Evolutionary conservation across 2,888 invertebrate species (phyloP).

Genomic region (Lepidocyrtoides sp.): DNA sequence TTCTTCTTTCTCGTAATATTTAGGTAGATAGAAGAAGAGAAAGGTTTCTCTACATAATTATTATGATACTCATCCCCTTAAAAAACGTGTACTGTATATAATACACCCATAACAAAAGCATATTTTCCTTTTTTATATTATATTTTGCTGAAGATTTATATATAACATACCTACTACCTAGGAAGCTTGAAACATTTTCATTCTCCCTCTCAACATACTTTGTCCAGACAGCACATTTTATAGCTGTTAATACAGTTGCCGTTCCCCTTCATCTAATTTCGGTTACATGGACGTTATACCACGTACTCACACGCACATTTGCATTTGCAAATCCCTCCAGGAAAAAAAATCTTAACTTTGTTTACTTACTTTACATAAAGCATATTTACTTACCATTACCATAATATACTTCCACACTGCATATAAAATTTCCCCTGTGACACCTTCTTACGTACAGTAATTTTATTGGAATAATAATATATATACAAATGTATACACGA

Average conservation of each 20-base stretch:
- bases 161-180: too few species aligned
- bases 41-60: too few species aligned
- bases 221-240: neutral
- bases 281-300: slow-evolving; percentile 58
- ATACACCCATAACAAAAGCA: neutral
- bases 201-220: slow-evolving; percentile 14
- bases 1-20: too few species aligned
- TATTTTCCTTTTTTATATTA: too few species aligned
- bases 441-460: slow-evolving; percentile 38
- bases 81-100: neutral
- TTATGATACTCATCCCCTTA: too few species aligned
- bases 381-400: slow-evolving; percentile 39
- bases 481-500: neutral
- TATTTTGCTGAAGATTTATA: neutral
- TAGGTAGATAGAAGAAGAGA: too few species aligned
- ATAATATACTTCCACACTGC: too few species aligned
- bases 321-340: slow-evolving; percentile 37
- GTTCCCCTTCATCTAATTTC: slow-evolving; percentile 12
- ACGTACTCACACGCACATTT: slow-evolving; percentile 63
- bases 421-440: slow-evolving; percentile 63
- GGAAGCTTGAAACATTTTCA: slow-evolving; percentile 15
- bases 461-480: slow-evolving; percentile 19
- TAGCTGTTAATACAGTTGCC: slow-evolving; percentile 20
- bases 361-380: slow-evolving; percentile 47
- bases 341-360: slow-evolving; percentile 42